Percentiles rank a stretch among this genome's conserved stretches.
Evolutionary conservation across 2,797 vertebrate genomes (phyloP).

Genomic region (Sphenopsis melanotis): DNA sequence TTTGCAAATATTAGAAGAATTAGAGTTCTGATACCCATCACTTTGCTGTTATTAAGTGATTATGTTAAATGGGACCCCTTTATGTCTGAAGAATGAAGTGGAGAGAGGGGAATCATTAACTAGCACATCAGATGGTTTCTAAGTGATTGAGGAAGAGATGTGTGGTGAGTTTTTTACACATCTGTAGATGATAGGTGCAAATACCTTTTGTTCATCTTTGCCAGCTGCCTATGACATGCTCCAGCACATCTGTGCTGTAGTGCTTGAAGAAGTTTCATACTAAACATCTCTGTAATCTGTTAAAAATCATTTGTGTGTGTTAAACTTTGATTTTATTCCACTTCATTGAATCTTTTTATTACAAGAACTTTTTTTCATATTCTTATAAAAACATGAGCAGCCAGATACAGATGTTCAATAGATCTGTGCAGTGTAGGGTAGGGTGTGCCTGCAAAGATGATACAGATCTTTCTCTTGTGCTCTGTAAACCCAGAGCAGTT

Average conservation of each 20-base stretch:
- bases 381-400: background rate
- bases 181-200: background rate
- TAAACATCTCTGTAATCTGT: background rate
- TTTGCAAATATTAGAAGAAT: slow-evolving; percentile 93
- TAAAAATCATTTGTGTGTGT: background rate
- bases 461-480: background rate
- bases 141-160: slow-evolving; percentile 53
- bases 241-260: background rate
- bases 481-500: background rate
- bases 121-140: slow-evolving; percentile 53
- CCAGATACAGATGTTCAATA: background rate
- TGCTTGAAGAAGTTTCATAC: background rate
- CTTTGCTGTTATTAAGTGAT: slow-evolving; percentile 79
- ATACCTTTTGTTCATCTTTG: slow-evolving; percentile 38
- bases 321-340: background rate
- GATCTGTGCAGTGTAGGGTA: background rate
- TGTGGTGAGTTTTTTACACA: background rate
- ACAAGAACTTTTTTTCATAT: background rate
- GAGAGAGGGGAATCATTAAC: slow-evolving; percentile 68
- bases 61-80: slow-evolving; percentile 76
- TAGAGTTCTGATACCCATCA: slow-evolving; percentile 83
- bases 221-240: background rate
- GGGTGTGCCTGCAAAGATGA: background rate
- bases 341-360: background rate
- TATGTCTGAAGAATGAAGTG: slow-evolving; percentile 72